Percentiles rank a stretch among this genome's conserved stretches.
These are phyloP conservation scores for Helicolenus hilgendorfi DNA, from an alignment of 2,797 vertebrate genomes.

Conservation along the genomic window DNA sequence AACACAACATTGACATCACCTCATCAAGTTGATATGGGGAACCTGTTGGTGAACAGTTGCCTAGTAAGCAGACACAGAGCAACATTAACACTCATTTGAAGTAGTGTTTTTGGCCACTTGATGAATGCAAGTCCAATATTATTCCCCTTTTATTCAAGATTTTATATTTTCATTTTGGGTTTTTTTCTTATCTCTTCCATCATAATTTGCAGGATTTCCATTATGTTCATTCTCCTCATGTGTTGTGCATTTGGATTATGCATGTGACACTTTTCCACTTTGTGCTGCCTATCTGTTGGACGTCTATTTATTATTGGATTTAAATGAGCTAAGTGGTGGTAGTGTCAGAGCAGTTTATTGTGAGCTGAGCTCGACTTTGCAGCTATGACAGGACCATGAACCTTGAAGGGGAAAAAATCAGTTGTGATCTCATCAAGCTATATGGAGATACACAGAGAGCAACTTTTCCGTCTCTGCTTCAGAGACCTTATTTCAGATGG, in stretches of 20 bases:
- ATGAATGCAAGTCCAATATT: background rate
- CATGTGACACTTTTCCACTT: background rate
- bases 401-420: background rate
- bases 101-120: background rate
- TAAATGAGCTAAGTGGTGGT: background rate
- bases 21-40: background rate
- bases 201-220: background rate
- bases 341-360: conserved; percentile 4
- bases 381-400: conserved; percentile 3
- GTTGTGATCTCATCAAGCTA: conserved; percentile 14
- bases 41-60: background rate
- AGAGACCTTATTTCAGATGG: conserved; percentile 1
- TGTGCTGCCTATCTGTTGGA: background rate
- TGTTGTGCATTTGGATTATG: conserved; percentile 12
- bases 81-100: background rate
- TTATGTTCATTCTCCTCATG: background rate
- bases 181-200: background rate
- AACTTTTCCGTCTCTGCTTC: conserved; percentile 29
- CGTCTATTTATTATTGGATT: background rate
- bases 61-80: background rate
- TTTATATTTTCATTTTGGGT: background rate
- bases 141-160: background rate
- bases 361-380: background rate
- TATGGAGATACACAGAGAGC: conserved; percentile 2
- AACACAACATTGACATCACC: background rate